Conservation (phyloP, 2,113 vertebrate species). For the Salminus brasiliensis region DNA sequence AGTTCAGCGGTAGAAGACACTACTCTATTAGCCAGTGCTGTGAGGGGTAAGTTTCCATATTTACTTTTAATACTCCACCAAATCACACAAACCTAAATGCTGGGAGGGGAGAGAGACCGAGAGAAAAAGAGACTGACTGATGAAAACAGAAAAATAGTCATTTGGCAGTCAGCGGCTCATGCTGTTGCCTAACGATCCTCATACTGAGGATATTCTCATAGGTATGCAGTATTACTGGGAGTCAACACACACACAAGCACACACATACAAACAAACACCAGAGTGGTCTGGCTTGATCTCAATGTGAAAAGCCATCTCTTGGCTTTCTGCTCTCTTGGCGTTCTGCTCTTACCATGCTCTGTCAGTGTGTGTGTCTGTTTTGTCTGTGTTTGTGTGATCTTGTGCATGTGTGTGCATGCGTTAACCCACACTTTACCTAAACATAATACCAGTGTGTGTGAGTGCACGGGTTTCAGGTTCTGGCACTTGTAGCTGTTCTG, state of each 20-base stretch:
- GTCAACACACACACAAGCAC: slow-evolving; percentile 11
- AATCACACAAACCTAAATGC: background rate
- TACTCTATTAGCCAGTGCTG: background rate
- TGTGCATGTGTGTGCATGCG: background rate
- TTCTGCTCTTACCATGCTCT: background rate
- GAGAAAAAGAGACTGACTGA: background rate
- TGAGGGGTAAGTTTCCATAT: background rate
- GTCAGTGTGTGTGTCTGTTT: background rate
- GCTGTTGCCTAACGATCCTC: slow-evolving; percentile 48
- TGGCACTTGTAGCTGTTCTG: no score
- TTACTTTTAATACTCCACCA: background rate
- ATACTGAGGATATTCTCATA: slow-evolving; percentile 16
- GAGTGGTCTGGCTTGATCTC: background rate
- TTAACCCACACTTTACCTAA: background rate
- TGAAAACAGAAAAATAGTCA: slow-evolving; percentile 15
- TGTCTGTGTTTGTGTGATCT: background rate
- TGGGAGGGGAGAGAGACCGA: background rate
- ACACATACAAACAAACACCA: background rate
- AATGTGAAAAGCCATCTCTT: no score
- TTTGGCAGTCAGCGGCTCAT: slow-evolving; percentile 55
- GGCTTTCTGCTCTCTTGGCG: no score
- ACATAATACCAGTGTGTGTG: no score
- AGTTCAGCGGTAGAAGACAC: background rate
- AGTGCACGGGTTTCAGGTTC: no score
- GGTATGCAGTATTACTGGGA: slow-evolving; percentile 10